Base-by-base conservation (phyloP, 2,113 vertebrate genomes). In the Embiotoca jacksoni region DNA sequence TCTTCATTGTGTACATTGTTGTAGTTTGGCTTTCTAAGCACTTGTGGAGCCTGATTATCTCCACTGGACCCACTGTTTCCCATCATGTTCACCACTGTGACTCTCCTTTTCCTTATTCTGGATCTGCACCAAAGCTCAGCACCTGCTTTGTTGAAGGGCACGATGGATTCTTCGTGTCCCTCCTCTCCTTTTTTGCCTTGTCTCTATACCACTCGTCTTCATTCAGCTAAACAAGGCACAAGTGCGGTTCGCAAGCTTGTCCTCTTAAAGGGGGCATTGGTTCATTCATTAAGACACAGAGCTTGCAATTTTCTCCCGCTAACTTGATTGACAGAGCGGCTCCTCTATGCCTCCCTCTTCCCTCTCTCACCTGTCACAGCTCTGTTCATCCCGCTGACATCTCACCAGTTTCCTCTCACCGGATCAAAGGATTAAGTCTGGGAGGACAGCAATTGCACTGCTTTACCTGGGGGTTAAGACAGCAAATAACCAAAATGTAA, bases 361-460 rank as follows among this genome's bases (percentile, higher is more conserved):
- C 75, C 78, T 72, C 77, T 67, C 78, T 84, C 62, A 74, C 79
- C 74, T 80, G 83, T 86, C 87, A 83, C 75, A 72, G 76, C 80
- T 80, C 73, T 67, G 72, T 78, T 81, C 84, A 72, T 86, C 59
- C 81, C 56, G n/a, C 67, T 84, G 78, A 89, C 84, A 91, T 88
- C 82, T 77, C 78, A 84, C 69, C 78, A 81, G 53, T 75, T 82
- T 70, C 61, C 74, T 86, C 64, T 72, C 36, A 39, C 66, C 53
- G 80, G 87, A 91, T 93, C 89, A 87, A 82, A 82, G 77, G 87
- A 82, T 89, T 84, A 87, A 88, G 62, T 75, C 69, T 73, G 23
- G 31, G 64, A 89, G 78, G 81, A 82, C 74, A 86, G 82, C 81
- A 72, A 81, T 68, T 85, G 71, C 72, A 79, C 62, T 66, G 72